Base-by-base conservation (phyloP, 2,113 vertebrate species). In the Myocastor coypus region DNA sequence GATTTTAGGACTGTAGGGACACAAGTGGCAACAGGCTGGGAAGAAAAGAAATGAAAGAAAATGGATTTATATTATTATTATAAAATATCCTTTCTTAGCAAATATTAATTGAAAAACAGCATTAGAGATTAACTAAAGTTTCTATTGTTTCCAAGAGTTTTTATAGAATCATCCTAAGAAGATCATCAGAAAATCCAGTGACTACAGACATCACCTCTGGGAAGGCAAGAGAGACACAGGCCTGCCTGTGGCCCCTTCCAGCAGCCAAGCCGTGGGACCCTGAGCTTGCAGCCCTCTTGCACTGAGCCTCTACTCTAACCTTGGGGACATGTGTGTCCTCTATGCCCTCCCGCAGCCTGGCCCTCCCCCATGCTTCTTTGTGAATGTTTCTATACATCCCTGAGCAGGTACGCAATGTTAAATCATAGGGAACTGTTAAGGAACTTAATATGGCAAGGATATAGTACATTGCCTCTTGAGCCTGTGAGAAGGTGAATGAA, bases 11-110 rank as follows among this genome's bases (percentile, higher is more conserved):
- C 50, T 75, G 34, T 30, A 42, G 13, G 34, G 50, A 87, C n/a
- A 40, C 10, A 34, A 4, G 17, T 55, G 16, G 63, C 63, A 86
- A 94, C 16, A 87, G 32, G 42, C 57, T 87, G 26, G 24, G 30
- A 16, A n/a, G 7, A 84, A 30, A 89, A 28, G 81, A 83, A 89
- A 71, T 73, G 37, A 46, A 89, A 94, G 93, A 92, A 87, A 75
- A 90, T 55, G 28, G 16, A 63, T 40, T 85, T 63, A 91, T 80
- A 92, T 30, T 40, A 55, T 73, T 93, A 86, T 57, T 91, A 37
- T n/a, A 83, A 89, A 81, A 78, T 71, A 64, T 50, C 37, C 5
- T 93, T 85, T 46, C 32, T 69, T 83, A 68, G 26, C 61, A 77
- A 95, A 14, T 28, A 88, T 55, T 52, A 61, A 81, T 16, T 61